Evolutionary conservation across 2,888 invertebrate species (phyloP), one percentile per base, ranked within the genome.

Genomic region (Cylloceria caligata): DNA sequence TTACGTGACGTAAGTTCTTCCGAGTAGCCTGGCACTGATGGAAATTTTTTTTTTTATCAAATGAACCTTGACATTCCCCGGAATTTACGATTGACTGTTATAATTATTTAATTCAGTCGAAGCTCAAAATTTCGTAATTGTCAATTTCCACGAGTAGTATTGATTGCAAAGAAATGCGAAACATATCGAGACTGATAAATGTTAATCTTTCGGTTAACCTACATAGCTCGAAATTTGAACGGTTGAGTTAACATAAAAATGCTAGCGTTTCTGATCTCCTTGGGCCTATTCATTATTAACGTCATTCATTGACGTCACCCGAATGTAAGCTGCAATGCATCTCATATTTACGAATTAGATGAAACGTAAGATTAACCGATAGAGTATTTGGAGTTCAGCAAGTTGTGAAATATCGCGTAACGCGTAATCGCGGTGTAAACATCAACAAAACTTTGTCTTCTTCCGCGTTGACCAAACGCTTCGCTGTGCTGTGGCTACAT

Each of bases 281-380:
- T 5, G 11, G 21, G 39, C 39, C 39, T 0, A 19, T 39, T 24
- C 5, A 21, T 42, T 39, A 13, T 13, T 13, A 19, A n/a, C 42
- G 19, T 62, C 36, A 39, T 39, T 62, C 62, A 62, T 62, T 62
- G 39, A 36, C 62, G 62, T 62, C 62, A 39, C 0, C 21, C 39
- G 34, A 16, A 4, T 21, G 39, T 21, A 30, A 42, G 62, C 3
- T 11, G 62, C 62, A 62, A 62, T 39, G 62, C 39, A 11, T 3
- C 24, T 62, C 13, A 3, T 42, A 62, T 39, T 62, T 62, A 39
- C 62, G 24, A 62, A 60, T 21, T 4, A n/a, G 13, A 62, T 39
- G 24, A 7, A 24, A 2, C 45, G 65, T 3, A 27, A 45, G 67
- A 67, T 49, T 34, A 16, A 36, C n/a, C 24, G 39, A 13, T 34